Percentiles rank a stretch among this genome's conserved stretches.
Conservation (phyloP, 2,113 vertebrate genomes). For the Malurus alboscapulatus region DNA sequence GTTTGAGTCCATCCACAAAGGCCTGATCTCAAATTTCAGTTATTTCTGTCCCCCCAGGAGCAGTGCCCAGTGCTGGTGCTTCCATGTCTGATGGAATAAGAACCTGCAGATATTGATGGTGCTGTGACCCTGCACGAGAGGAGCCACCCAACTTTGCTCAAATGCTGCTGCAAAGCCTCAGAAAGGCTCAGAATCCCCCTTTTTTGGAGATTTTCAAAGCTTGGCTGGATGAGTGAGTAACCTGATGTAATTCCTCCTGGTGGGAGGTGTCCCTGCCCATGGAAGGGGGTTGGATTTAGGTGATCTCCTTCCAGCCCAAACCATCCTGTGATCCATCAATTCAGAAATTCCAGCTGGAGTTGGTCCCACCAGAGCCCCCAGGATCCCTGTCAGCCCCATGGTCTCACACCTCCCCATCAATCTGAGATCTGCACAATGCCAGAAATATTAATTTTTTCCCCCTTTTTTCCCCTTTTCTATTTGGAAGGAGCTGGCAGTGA, state of each 20-base stretch:
- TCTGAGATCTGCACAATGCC: not conserved
- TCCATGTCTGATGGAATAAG: not conserved
- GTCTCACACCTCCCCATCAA: not conserved
- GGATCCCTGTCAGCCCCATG: rapidly evolving
- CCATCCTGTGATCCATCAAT: not conserved
- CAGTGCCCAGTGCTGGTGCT: not conserved
- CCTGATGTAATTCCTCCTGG: not conserved
- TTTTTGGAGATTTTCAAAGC: not conserved
- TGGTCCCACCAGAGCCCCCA: not conserved
- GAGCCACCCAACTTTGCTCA: not conserved
- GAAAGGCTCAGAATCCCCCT: not conserved
- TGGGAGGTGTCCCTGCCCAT: not conserved
- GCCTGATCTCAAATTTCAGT: not conserved
- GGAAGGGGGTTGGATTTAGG: not conserved
- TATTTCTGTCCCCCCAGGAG: not conserved
- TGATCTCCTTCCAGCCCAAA: not conserved
- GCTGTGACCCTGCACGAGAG: rapidly evolving
- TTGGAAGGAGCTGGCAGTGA: not conserved
- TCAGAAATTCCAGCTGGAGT: not conserved
- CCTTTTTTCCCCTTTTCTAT: not conserved
- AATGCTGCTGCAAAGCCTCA: not conserved
- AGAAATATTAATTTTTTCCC: not conserved
- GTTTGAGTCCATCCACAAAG: not conserved
- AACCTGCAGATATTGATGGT: not conserved
- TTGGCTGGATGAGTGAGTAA: not conserved